A percentile compares a stretch with the other conserved stretches of the same genome.
These are phyloP conservation scores for Itoplectis maculator DNA, from an alignment of 2,888 invertebrate genomes.

Conservation along the genomic window DNA sequence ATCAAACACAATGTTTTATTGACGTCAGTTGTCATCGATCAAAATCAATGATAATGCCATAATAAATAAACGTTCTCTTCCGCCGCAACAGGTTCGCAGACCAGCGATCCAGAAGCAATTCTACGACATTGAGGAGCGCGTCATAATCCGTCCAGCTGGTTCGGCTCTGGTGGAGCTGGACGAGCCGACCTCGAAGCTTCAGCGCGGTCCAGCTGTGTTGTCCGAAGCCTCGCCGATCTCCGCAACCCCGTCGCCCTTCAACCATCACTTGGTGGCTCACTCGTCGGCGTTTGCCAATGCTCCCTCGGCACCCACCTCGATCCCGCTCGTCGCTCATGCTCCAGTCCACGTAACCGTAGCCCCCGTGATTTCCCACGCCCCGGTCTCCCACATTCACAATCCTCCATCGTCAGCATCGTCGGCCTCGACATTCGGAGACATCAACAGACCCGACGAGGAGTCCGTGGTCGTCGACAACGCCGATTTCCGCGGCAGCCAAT, in stretches of 20 bases:
- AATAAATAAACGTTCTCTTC: background rate
- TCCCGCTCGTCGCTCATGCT: constrained; percentile 69
- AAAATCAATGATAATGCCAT: background rate
- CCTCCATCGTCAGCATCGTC: constrained; percentile 71
- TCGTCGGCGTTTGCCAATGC: constrained; percentile 68
- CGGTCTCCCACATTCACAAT: constrained; percentile 76
- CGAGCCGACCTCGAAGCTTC: constrained; percentile 86
- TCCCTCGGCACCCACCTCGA: constrained; percentile 64
- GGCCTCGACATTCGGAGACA: constrained; percentile 65
- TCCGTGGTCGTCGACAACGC: constrained; percentile 81
- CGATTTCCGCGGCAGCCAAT: constrained; percentile 75
- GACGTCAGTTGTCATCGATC: background rate
- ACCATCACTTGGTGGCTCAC: constrained; percentile 72
- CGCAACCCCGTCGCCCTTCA: constrained; percentile 68
- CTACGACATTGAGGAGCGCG: constrained; percentile 88
- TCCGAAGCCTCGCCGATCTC: constrained; percentile 72
- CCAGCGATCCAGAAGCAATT: constrained; percentile 88
- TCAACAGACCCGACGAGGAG: constrained; percentile 75
- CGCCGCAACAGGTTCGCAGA: constrained; percentile 84
- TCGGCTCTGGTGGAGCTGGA: constrained; percentile 87
- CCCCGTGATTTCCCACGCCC: constrained; percentile 69
- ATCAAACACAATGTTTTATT: background rate
- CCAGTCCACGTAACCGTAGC: constrained; percentile 67
- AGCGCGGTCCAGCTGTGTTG: constrained; percentile 85
- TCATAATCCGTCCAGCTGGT: constrained; percentile 87